These are phyloP conservation scores for Neoseiulus cucumeris DNA, from an alignment of 1,140 invertebrate genomes.

Conservation along the genomic window DNA sequence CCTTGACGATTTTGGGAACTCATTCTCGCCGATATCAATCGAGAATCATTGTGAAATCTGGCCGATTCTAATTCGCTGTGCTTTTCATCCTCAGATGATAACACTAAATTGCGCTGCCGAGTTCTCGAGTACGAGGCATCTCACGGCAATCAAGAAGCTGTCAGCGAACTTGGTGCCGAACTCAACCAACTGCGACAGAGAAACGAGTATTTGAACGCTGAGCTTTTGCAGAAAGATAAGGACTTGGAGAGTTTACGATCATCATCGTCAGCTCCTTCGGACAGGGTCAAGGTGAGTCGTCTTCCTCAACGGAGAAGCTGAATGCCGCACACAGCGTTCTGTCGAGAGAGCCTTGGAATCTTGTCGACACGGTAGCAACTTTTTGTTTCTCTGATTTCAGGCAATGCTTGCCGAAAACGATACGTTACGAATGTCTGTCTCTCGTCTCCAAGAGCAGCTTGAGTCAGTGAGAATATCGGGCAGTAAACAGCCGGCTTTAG, in stretches of 20 bases:
- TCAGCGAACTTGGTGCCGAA: conserved; percentile 36
- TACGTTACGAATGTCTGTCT: conserved; percentile 44
- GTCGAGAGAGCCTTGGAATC: conserved; percentile 15
- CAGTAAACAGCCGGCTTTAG: conserved; percentile 48
- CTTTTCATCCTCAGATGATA: conserved; percentile 20
- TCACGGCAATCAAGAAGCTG: conserved; percentile 36
- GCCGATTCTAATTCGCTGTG: conserved; percentile 15
- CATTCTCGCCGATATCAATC: background rate
- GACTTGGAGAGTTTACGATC: conserved; percentile 33
- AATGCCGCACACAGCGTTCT: background rate
- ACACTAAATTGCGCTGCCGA: conserved; percentile 21
- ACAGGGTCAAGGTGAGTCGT: background rate
- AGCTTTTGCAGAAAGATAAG: conserved; percentile 50
- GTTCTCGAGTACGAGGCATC: conserved; percentile 22
- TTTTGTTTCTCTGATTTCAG: conserved; percentile 26
- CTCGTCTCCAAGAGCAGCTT: conserved; percentile 56
- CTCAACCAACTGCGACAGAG: conserved; percentile 42
- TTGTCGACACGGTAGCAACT: conserved; percentile 17
- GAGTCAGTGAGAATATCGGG: conserved; percentile 56
- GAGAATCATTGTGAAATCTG: background rate
- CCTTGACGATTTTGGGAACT: no score
- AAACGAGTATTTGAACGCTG: conserved; percentile 50
- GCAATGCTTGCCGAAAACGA: conserved; percentile 47
- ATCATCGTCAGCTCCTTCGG: background rate
- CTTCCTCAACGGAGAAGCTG: background rate